Evolutionary conservation across 1,140 invertebrate species (phyloP), one percentile per base, ranked within the genome.

Genomic region (Caenorhabditis remanei): DNA sequence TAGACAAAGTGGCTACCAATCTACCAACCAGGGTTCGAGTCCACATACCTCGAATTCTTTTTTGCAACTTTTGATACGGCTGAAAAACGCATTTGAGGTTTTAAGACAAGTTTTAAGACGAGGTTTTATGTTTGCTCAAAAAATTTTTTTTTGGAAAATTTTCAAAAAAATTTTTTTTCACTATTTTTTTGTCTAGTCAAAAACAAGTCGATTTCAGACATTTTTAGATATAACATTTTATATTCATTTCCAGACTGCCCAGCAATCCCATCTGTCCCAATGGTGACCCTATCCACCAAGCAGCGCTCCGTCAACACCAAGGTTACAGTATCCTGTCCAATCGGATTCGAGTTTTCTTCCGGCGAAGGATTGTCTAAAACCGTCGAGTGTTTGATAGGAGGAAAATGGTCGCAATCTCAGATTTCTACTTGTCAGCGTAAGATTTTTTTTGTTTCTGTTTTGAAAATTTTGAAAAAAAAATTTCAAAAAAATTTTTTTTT

Each of bases 291-390:
- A 13, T 97, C 96, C 21, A 97, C 95, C 91, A 94, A 96, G 91
- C 96, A 97, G 92, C 97, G 96, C 43, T 95, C 96, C 67, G 98
- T 97, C 93, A 97, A 96, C 89, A 97, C 96, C 61, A 94, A 95
- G 56, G 96, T 98, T 56, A 96, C 95, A 61, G 98, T 97, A 91
- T 96, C 96, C 11, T 98, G 97, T 93, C 96, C 97, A 1, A 94
- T 95, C 91, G 97, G 97, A 50, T 96, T 97, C 94, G 97, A 98
- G 94, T 98, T 98, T 93, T 96, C 96, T 24, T 98, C 96, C 84
- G 93, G 93, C 13, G 71, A 85, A 40, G 91, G 91, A 21, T 63
- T 84, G 7, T 83, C 79, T 16, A 92, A 92, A 84, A 90, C 92
- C 19, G 87, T 90, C 9, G n/a, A 56, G 6, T 96, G 96, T 89